Evolutionary conservation across 2,888 invertebrate genomes (phyloP), one percentile per base, ranked within the genome.

Genomic region (Chymomyza amoena): DNA sequence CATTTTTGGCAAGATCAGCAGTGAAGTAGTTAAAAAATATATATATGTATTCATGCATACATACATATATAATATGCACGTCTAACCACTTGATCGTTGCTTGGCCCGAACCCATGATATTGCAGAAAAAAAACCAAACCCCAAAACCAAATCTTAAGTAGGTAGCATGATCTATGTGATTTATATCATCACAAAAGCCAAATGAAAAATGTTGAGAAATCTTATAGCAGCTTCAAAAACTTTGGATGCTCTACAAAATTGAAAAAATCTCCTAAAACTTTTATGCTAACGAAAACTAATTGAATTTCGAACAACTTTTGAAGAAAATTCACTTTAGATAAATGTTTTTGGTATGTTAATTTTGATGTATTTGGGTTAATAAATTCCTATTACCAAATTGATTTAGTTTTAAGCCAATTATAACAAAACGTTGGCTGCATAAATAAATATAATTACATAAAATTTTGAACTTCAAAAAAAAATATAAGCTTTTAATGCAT

Each of bases 51-150:
- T 7, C 9, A 9, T 4, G 36, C 6, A 13, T 45, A 45, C 6
- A 13, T 45, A 45, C 13, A 3, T 39, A 39, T 45, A 13, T 45
- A 32, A 32, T 32, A 32, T 32, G 9, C 39, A 13, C 39, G 39
- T 45, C 39, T 45, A 74, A 68, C 81, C 84, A 82, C 81, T 82
- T 73, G 56, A 85, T 61, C 70, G 78, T 71, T 72, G 70, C 36
- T 70, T 76, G 78, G 73, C 78, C 78, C 51, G 67, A 36, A 70
- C 57, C 78, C 73, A 73, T 74, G 75, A 74, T 74, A 54, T 51
- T 56, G 74, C 75, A 74, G 61, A 74, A 70, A 63, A 64, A 56
- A 60, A 25, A 3, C 10, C 13, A 45, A 45, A 45, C 13, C 13
- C 39, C 13, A 45, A 54, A 65, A 63, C 51, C 54, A 63, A 73